Evolutionary conservation across 2,888 invertebrate genomes (phyloP).

Genomic region (Leptarthrus brevirostris): DNA sequence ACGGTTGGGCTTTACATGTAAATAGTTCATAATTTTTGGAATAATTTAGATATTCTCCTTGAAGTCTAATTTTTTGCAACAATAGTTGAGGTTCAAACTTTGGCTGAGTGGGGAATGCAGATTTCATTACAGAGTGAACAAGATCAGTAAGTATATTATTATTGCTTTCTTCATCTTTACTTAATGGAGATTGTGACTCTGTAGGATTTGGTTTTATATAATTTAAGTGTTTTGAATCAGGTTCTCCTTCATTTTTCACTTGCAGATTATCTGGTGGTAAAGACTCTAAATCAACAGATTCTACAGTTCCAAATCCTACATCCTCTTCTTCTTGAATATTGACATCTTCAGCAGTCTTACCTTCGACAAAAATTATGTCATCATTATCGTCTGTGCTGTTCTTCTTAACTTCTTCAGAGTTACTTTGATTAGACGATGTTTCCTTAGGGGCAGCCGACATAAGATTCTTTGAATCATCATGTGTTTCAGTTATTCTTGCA

Average conservation of each 20-base stretch:
- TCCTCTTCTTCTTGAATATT: neutral
- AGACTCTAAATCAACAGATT: constrained; percentile 17
- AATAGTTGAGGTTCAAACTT: constrained; percentile 79
- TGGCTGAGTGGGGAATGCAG: constrained; percentile 68
- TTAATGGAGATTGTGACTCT: constrained; percentile 1
- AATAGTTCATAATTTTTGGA: constrained; percentile 76
- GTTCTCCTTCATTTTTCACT: constrained; percentile 16
- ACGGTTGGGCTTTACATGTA: constrained; percentile 84
- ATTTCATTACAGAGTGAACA: constrained; percentile 71
- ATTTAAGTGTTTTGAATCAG: neutral
- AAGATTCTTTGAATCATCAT: neutral
- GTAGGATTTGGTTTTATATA: constrained; percentile 20
- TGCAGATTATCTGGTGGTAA: neutral
- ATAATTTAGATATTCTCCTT: constrained; percentile 73
- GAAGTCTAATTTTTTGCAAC: constrained; percentile 75
- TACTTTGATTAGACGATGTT: neutral
- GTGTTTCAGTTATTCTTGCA: neutral
- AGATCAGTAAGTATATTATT: constrained; percentile 69
- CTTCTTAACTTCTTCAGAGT: constrained; percentile 1
- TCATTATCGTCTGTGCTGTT: constrained; percentile 1
- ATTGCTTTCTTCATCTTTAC: neutral
- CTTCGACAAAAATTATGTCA: constrained; percentile 36
- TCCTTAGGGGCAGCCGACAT: neutral
- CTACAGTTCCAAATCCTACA: constrained; percentile 50
- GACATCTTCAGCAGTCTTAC: neutral